A percentile compares a stretch with the other conserved stretches of the same genome.
Evolutionary conservation across 2,888 invertebrate species (phyloP).

Genomic region (Trachelus iudaicus): DNA sequence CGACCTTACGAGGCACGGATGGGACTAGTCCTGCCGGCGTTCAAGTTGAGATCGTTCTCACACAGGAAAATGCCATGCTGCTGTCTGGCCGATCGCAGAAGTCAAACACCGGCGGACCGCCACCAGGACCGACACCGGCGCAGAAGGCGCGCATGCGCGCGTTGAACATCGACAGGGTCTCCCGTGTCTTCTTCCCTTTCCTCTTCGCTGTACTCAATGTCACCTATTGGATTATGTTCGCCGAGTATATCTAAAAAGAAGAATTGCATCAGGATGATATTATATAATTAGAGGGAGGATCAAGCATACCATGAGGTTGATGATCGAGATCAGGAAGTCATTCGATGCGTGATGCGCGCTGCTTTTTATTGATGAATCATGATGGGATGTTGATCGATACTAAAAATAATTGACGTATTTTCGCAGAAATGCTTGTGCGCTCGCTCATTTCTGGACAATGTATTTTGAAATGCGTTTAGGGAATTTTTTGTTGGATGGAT

Average conservation of each 20-base stretch:
- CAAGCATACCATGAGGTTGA: not conserved
- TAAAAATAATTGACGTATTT: not conserved
- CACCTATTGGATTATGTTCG: slow-evolving; percentile 80
- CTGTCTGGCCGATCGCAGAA: slow-evolving; percentile 61
- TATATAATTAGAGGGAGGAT: not conserved
- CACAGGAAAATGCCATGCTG: slow-evolving; percentile 63
- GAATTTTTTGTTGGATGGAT: not conserved
- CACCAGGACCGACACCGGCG: slow-evolving; percentile 67
- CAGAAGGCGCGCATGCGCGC: slow-evolving; percentile 74
- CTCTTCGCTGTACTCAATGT: slow-evolving; percentile 76
- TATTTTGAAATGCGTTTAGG: not conserved
- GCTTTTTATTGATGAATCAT: not conserved
- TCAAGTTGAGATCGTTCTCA: slow-evolving; percentile 55
- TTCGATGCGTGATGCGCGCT: not conserved
- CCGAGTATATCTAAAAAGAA: slow-evolving; percentile 73
- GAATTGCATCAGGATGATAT: not conserved
- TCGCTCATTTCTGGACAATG: not conserved
- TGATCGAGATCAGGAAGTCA: not conserved
- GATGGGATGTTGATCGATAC: not conserved
- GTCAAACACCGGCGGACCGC: slow-evolving; percentile 53
- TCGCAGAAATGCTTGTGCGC: not conserved
- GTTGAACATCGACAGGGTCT: slow-evolving; percentile 78
- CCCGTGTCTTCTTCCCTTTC: slow-evolving; percentile 77
- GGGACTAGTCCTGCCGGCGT: slow-evolving; percentile 37
- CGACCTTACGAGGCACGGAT: slow-evolving; percentile 41